These are phyloP conservation scores for Drosophila lutescens DNA, from an alignment of 2,888 invertebrate genomes.

Conservation along the genomic window DNA sequence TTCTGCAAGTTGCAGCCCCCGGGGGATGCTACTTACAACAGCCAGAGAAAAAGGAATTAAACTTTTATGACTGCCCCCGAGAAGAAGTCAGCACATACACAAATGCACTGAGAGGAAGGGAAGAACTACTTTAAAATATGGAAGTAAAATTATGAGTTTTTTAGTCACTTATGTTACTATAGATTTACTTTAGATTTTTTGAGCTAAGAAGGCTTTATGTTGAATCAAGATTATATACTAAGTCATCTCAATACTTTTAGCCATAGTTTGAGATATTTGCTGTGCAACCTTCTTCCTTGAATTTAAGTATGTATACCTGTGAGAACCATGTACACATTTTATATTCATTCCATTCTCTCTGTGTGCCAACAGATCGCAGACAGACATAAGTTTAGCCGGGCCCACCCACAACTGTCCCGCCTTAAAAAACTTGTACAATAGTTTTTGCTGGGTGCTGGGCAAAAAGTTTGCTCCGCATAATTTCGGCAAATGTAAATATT, in stretches of 20 bases:
- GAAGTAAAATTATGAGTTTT: too few relatives aligned
- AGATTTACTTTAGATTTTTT: too few relatives aligned
- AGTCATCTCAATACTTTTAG: too few relatives aligned
- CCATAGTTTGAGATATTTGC: too few relatives aligned
- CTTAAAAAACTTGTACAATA: constrained; percentile 61
- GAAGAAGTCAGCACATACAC: constrained; percentile 56
- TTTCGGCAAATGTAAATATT: constrained; percentile 74
- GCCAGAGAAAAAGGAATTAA: constrained; percentile 39
- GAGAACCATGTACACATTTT: neutral
- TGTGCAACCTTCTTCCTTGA: too few relatives aligned
- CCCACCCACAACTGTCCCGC: constrained; percentile 13
- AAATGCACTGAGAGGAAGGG: constrained; percentile 1
- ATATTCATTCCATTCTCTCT: neutral
- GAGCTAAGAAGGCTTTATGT: too few relatives aligned
- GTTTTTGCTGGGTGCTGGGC: constrained; percentile 51
- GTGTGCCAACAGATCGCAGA: constrained; percentile 6
- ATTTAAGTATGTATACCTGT: neutral
- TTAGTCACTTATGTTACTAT: too few relatives aligned
- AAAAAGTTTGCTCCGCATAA: constrained; percentile 67
- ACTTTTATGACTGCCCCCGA: constrained; percentile 64
- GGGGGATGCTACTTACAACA: constrained; percentile 70
- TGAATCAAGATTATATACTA: too few relatives aligned
- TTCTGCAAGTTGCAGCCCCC: constrained; percentile 65
- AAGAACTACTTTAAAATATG: too few relatives aligned
- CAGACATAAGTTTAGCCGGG: constrained; percentile 28